Evolutionary conservation across 2,797 vertebrate species (phyloP).

Genomic region (Lacerta viridis): DNA sequence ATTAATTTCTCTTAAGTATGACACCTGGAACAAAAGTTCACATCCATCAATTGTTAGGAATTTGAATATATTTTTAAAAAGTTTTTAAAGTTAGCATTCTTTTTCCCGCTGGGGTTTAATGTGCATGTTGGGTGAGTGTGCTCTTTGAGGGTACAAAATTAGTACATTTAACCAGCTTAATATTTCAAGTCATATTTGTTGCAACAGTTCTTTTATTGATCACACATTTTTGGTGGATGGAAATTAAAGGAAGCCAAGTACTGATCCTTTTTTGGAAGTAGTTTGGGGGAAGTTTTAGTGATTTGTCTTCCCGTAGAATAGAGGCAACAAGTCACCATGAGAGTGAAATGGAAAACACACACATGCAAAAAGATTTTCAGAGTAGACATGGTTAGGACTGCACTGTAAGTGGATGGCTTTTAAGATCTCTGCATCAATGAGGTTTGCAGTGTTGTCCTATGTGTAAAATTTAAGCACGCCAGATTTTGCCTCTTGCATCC

Average conservation of each 20-base stretch:
- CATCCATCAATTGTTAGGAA: background rate
- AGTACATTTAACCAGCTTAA: slow-evolving; percentile 5
- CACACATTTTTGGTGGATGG: slow-evolving; percentile 14
- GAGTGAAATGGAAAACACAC: background rate
- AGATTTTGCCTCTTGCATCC: no score
- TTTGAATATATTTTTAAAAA: background rate
- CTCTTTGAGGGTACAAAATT: background rate
- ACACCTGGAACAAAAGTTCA: background rate
- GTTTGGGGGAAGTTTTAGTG: fast-evolving
- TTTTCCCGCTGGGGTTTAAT: no score
- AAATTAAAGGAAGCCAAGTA: slow-evolving; percentile 41
- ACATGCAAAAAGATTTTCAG: no score
- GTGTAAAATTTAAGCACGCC: no score
- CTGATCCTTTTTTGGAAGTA: slow-evolving; percentile 24
- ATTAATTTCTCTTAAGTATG: background rate
- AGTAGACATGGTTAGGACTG: no score
- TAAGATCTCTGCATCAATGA: no score
- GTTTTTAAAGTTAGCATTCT: no score
- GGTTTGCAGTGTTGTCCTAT: no score
- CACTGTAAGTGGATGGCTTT: no score
- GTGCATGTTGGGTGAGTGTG: no score
- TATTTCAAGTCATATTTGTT: slow-evolving; percentile 14
- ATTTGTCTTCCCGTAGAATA: background rate
- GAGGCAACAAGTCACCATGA: background rate
- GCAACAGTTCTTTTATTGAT: slow-evolving; percentile 41